Evolutionary conservation across 2,797 vertebrate genomes (phyloP).

Genomic region (Erethizon dorsatum): DNA sequence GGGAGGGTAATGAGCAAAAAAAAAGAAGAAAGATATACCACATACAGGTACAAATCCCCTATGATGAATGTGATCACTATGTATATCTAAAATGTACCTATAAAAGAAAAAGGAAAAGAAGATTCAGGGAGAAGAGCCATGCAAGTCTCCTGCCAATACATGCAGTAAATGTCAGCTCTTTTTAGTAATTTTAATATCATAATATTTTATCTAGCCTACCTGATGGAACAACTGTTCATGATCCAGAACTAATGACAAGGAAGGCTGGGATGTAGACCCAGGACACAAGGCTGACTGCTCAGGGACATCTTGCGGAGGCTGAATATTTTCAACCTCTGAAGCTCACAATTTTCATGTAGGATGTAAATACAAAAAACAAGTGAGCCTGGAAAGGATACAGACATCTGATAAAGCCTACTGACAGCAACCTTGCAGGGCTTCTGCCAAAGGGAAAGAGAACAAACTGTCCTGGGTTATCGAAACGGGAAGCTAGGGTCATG

Average conservation of each 20-base stretch:
- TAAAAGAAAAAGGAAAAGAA: no score
- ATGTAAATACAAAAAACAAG: conserved; percentile 65
- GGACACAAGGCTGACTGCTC: background rate
- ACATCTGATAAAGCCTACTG: conserved; percentile 77
- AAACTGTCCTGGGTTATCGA: conserved; percentile 53
- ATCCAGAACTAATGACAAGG: background rate
- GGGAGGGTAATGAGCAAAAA: no score
- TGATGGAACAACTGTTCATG: background rate
- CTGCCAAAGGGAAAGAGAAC: conserved; percentile 68
- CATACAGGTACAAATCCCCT: no score
- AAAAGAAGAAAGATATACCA: no score
- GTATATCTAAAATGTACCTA: no score
- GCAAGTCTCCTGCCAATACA: background rate
- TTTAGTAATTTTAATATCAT: background rate
- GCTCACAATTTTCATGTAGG: background rate
- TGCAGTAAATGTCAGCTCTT: background rate
- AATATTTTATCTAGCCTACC: background rate
- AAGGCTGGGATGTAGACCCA: background rate
- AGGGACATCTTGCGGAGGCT: conserved; percentile 40
- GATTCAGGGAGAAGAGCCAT: background rate
- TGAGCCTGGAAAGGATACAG: conserved; percentile 77
- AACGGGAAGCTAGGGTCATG: conserved; percentile 83
- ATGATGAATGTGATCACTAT: no score
- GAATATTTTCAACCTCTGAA: background rate
- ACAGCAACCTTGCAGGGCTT: conserved; percentile 32